Conservation (phyloP, 2,888 invertebrate species). For the Tenthredo notha region DNA sequence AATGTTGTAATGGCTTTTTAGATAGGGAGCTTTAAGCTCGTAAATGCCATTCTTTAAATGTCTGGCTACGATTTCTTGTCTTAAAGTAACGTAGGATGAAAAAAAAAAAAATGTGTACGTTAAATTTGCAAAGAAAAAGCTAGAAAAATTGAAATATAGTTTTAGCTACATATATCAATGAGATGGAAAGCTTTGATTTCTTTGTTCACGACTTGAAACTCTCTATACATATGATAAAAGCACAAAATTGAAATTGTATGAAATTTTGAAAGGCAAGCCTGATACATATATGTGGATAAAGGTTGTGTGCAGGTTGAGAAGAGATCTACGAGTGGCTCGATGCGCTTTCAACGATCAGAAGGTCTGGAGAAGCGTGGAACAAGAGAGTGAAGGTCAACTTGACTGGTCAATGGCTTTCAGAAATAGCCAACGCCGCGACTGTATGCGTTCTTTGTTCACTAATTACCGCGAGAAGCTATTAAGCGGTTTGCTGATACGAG, state of each 20-base stretch:
- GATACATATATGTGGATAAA: not conserved
- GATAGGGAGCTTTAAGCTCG: not conserved
- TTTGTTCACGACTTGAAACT: not conserved
- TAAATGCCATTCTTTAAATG: not conserved
- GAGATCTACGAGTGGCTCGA: conserved; percentile 29
- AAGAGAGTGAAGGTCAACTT: conserved; percentile 66
- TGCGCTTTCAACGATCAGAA: conserved; percentile 12
- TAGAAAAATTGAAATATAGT: not conserved
- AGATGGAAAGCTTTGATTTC: no score
- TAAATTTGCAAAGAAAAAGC: not conserved
- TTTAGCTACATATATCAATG: not conserved
- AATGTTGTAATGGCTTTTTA: no score
- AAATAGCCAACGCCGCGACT: conserved; percentile 64
- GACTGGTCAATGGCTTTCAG: conserved; percentile 64
- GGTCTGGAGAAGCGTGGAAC: conserved; percentile 27
- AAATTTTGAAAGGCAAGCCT: not conserved
- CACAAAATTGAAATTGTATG: not conserved
- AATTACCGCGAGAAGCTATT: conserved; percentile 63
- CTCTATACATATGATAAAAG: not conserved
- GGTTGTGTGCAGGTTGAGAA: conserved; percentile 20
- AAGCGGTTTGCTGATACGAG: conserved; percentile 46
- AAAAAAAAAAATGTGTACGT: not conserved
- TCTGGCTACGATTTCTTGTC: not conserved
- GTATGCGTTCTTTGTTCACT: conserved; percentile 67
- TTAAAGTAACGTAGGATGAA: no score